Conservation (phyloP, 2,888 invertebrate genomes). For the Chrysopilus asiliformis region DNA sequence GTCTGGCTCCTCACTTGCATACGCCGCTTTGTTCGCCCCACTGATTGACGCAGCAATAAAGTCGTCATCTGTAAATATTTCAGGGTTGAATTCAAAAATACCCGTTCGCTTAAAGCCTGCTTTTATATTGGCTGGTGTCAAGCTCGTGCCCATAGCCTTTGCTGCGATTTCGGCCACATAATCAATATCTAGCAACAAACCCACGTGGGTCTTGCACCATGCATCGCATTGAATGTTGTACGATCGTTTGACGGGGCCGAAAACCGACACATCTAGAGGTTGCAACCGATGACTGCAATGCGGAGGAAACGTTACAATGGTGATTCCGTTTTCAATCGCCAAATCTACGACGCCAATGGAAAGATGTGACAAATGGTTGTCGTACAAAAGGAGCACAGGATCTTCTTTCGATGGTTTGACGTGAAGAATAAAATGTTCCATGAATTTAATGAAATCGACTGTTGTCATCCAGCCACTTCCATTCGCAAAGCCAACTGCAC, state of each 20-base stretch:
- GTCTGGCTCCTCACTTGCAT: too few species aligned
- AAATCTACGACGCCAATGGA: conserved; percentile 18
- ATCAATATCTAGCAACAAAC: too few species aligned
- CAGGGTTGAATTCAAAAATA: too few species aligned
- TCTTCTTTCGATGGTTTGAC: conserved; percentile 10
- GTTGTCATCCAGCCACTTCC: conserved; percentile 20
- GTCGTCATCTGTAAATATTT: too few species aligned
- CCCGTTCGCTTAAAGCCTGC: too few species aligned
- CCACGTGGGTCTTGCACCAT: conserved; percentile 10
- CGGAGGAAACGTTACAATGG: conserved; percentile 8
- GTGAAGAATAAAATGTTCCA: conserved; percentile 9
- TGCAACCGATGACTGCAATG: conserved; percentile 18
- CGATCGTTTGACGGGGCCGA: neutral
- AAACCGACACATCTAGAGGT: conserved; percentile 2
- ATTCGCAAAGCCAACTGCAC: conserved; percentile 6
- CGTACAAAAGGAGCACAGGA: conserved; percentile 13
- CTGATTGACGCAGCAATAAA: too few species aligned
- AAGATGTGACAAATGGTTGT: conserved; percentile 17
- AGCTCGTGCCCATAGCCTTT: too few species aligned
- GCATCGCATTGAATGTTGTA: conserved; percentile 3
- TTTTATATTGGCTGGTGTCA: too few species aligned
- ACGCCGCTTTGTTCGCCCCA: too few species aligned
- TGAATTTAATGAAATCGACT: conserved; percentile 17
- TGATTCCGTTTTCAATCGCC: conserved; percentile 20
- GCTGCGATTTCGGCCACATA: too few species aligned